These are phyloP conservation scores for Anomalospiza imberbis DNA, from an alignment of 2,797 vertebrate genomes.

Conservation along the genomic window DNA sequence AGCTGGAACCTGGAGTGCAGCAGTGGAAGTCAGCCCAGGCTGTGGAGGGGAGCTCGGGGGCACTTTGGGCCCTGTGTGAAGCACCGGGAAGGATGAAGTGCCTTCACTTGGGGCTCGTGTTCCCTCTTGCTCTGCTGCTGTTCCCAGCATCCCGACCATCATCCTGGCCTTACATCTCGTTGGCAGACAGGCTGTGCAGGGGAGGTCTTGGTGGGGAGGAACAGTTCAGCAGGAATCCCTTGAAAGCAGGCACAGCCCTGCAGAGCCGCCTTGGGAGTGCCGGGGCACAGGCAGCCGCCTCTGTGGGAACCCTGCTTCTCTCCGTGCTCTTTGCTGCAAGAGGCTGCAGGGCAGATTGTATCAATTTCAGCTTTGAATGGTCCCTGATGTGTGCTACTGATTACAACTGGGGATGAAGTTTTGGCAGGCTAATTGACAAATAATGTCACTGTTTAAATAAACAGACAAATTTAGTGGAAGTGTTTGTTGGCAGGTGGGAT, in stretches of 20 bases:
- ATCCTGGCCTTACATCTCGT: not conserved
- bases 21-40: not conserved
- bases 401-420: not conserved
- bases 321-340: not conserved
- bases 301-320: not conserved
- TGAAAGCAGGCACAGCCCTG: not conserved
- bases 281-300: rapidly evolving
- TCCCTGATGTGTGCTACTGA: not conserved
- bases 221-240: not conserved
- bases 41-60: not conserved
- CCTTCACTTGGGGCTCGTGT: not conserved
- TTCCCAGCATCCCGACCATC: rapidly evolving
- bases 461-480: not conserved
- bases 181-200: not conserved
- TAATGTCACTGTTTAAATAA: not conserved
- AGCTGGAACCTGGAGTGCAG: not conserved
- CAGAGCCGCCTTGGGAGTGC: not conserved
- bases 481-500: not conserved
- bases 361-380: not conserved
- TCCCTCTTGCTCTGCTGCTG: not conserved
- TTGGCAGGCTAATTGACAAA: not conserved
- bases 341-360: not conserved
- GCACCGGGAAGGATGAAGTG: not conserved
- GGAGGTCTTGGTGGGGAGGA: not conserved
- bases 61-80: not conserved